phyloP scores from a whole-genome alignment of 2,888 invertebrate genomes.

The Panopea generosa region DNA sequence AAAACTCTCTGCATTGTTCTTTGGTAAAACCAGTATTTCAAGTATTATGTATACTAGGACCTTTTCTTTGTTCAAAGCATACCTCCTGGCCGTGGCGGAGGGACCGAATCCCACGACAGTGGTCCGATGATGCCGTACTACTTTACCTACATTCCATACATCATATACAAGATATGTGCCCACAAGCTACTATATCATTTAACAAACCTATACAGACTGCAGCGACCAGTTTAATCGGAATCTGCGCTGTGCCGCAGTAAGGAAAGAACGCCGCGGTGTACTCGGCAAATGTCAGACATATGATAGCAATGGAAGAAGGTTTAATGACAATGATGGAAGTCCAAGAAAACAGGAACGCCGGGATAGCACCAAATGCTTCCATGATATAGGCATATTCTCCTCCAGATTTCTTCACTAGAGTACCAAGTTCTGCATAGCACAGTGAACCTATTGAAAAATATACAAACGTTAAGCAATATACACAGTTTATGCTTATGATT shows the following conservation, averaged over 20 bases:
- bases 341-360: constrained; percentile 87
- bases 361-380: constrained; percentile 86
- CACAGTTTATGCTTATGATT: too few species aligned
- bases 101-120: too few species aligned
- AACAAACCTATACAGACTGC: constrained; percentile 70
- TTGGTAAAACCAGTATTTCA: too few species aligned
- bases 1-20: too few species aligned
- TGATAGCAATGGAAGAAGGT: constrained; percentile 85
- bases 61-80: too few species aligned
- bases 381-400: constrained; percentile 92
- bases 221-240: constrained; percentile 73
- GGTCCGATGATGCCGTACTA: too few species aligned
- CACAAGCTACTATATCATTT: too few species aligned
- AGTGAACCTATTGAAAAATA: constrained; percentile 90
- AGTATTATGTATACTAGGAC: too few species aligned
- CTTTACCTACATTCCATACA: too few species aligned
- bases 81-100: too few species aligned
- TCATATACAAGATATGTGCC: too few species aligned
- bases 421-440: constrained; percentile 93
- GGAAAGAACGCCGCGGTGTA: constrained; percentile 79
- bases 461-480: too few species aligned
- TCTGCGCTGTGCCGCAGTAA: constrained; percentile 73
- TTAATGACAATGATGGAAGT: constrained; percentile 76
- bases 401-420: constrained; percentile 92
- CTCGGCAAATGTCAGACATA: constrained; percentile 85